Conservation (phyloP, 2,888 invertebrate genomes). For the Folsomia manolachei region DNA sequence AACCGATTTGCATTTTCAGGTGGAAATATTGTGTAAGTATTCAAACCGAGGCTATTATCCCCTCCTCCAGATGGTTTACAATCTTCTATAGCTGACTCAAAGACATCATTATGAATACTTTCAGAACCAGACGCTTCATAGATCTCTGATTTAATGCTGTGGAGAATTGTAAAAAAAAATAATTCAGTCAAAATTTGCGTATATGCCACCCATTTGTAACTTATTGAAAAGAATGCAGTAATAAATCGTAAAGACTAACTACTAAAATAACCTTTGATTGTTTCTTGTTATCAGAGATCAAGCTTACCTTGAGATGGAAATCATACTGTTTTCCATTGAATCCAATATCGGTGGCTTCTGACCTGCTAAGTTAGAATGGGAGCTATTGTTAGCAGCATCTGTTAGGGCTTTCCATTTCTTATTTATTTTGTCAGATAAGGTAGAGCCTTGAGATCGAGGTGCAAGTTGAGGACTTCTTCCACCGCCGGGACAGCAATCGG, state of each 20-base stretch:
- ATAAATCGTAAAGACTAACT: too few species aligned
- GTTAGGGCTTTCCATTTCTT: slow-evolving; percentile 33
- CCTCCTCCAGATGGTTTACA: slow-evolving; percentile 12
- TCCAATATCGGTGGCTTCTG: slow-evolving; percentile 44
- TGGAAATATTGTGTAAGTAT: slow-evolving; percentile 43
- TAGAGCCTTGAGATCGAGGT: slow-evolving; percentile 19
- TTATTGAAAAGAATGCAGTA: too few species aligned
- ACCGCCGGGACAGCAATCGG: slow-evolving; percentile 32
- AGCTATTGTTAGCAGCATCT: slow-evolving; percentile 31
- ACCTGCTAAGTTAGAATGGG: slow-evolving; percentile 38
- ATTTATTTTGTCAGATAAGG: slow-evolving; percentile 30
- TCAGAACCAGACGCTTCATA: slow-evolving; percentile 31
- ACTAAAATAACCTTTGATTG: too few species aligned
- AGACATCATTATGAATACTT: slow-evolving; percentile 33
- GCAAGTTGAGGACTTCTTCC: slow-evolving; percentile 29
- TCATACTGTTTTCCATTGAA: slow-evolving; percentile 48
- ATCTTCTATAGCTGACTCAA: slow-evolving; percentile 39
- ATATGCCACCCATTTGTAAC: too few species aligned
- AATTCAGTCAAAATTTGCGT: too few species aligned
- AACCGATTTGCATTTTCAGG: slow-evolving; percentile 30
- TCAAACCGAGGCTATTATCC: slow-evolving; percentile 35
- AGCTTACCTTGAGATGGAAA: slow-evolving; percentile 49
- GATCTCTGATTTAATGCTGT: slow-evolving; percentile 49
- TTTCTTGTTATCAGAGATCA: too few species aligned
- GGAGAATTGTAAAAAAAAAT: too few species aligned